These are phyloP conservation scores for Malacoctenus gilli DNA, from an alignment of 2,797 vertebrate species.

Conservation along the genomic window DNA sequence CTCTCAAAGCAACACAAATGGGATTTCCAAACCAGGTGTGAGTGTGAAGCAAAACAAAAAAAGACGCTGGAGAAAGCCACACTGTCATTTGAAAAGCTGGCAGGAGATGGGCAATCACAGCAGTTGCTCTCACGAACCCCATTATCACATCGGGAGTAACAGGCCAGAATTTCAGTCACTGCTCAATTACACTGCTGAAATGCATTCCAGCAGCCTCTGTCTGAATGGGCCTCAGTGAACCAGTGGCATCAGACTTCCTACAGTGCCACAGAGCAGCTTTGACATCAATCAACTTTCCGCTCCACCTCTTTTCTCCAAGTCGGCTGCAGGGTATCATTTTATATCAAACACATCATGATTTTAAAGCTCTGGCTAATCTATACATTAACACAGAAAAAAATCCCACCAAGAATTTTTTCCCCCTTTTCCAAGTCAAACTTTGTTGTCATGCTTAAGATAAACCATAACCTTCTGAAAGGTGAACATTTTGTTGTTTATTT, in stretches of 20 bases:
- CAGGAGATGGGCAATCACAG: neutral
- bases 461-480: too few relatives aligned
- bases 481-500: too few relatives aligned
- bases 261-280: neutral
- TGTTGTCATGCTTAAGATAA: too few relatives aligned
- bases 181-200: conserved; percentile 6
- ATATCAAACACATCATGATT: too few relatives aligned
- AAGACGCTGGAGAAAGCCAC: neutral
- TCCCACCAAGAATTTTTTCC: too few relatives aligned
- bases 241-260: conserved; percentile 21
- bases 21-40: conserved; percentile 1
- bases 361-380: too few relatives aligned
- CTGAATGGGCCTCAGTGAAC: conserved; percentile 3
- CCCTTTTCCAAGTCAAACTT: too few relatives aligned
- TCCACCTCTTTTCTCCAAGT: neutral
- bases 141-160: neutral
- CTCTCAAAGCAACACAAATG: neutral
- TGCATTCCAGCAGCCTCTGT: conserved; percentile 20
- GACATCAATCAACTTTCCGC: too few relatives aligned
- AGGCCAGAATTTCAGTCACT: neutral
- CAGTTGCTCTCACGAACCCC: neutral
- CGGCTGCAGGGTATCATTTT: conserved; percentile 8
- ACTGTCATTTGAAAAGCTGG: neutral
- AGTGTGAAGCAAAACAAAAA: neutral
- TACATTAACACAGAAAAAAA: too few relatives aligned